Conservation (phyloP, 2,888 invertebrate species). For the Drosophila robusta region DNA sequence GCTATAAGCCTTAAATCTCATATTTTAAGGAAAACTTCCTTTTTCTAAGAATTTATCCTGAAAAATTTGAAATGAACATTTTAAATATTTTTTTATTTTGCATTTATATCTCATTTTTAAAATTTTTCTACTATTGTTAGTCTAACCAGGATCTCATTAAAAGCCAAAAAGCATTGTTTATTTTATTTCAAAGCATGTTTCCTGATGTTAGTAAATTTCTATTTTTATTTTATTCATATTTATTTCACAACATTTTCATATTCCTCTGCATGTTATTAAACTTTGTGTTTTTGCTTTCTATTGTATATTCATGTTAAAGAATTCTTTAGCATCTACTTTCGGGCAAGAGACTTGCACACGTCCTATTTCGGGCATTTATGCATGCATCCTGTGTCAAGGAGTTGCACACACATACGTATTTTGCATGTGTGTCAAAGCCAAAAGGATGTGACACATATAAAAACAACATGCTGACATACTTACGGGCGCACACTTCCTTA, state of each 20-base stretch:
- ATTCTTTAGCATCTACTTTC: conserved; percentile 34
- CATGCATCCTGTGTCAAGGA: conserved; percentile 40
- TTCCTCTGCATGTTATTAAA: conserved; percentile 12
- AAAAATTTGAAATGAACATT: too few species aligned
- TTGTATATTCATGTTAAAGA: conserved; percentile 43
- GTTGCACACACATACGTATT: conserved; percentile 15
- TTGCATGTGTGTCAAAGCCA: conserved; percentile 72
- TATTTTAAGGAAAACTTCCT: too few species aligned
- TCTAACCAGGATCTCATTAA: too few species aligned
- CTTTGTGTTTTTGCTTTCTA: conserved; percentile 16
- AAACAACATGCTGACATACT: conserved; percentile 47
- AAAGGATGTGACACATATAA: conserved; percentile 30
- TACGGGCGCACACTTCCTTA: conserved; percentile 26
- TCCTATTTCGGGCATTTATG: conserved; percentile 39
- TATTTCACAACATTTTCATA: conserved; percentile 24
- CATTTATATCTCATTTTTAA: too few species aligned
- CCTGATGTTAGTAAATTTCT: too few species aligned
- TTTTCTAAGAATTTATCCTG: too few species aligned
- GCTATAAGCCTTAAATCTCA: too few species aligned
- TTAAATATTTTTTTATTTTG: too few species aligned
- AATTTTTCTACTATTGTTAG: too few species aligned
- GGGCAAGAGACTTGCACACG: conserved; percentile 37
- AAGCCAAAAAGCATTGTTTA: too few species aligned
- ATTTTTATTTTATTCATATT: too few species aligned
- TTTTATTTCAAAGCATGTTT: too few species aligned